Percentiles rank a stretch among this genome's conserved stretches.
Conservation (phyloP, 2,888 invertebrate genomes). For the Acrobasis suavella region DNA sequence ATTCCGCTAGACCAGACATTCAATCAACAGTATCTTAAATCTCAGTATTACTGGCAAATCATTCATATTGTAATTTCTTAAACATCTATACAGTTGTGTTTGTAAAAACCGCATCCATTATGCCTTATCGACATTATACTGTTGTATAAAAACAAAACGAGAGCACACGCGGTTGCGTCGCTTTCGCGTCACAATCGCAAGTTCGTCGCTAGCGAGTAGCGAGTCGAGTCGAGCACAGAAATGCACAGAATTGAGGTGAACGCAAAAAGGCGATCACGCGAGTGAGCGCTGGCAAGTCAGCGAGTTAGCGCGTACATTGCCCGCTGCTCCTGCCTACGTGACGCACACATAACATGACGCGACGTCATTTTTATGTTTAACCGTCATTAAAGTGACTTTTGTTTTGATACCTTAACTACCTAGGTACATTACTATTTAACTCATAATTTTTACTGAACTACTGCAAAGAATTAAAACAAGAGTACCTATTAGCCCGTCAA, state of each 20-base stretch:
- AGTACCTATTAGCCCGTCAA: too few relatives aligned
- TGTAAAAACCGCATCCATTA: constrained; percentile 28
- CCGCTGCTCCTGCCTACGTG: background rate
- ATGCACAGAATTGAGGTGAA: background rate
- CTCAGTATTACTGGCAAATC: background rate
- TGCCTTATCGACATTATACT: constrained; percentile 25
- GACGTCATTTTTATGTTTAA: background rate
- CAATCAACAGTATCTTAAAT: background rate
- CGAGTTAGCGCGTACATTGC: background rate
- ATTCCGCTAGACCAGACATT: constrained; percentile 17
- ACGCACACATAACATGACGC: background rate
- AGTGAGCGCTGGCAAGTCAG: background rate
- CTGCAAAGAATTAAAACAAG: too few relatives aligned
- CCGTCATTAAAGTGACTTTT: background rate
- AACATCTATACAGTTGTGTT: constrained; percentile 12
- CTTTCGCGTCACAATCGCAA: background rate
- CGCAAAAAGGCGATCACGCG: background rate
- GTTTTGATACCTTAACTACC: background rate
- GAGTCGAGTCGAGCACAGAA: background rate
- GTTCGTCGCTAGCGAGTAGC: background rate
- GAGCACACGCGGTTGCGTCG: constrained; percentile 18
- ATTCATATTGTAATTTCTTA: constrained; percentile 10
- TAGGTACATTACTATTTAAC: background rate
- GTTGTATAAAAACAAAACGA: constrained; percentile 26
- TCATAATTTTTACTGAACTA: too few relatives aligned